Conservation (phyloP, 2,888 invertebrate genomes). For the Polydrusus cervinus region DNA sequence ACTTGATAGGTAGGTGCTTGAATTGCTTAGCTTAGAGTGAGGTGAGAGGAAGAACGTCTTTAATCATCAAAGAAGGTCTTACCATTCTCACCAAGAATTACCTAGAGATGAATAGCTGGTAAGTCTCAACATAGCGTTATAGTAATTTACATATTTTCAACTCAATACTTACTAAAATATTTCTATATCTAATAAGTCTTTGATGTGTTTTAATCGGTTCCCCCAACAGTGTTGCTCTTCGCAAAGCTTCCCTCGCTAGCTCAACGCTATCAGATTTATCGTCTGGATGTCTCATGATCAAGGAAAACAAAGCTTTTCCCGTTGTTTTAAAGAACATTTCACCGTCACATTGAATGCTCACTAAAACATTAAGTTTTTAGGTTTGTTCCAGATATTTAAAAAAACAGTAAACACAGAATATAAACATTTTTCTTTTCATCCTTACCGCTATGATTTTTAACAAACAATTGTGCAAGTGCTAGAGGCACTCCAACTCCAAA, state of each 20-base stretch:
- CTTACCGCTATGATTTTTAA: constrained; percentile 67
- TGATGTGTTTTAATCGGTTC: constrained; percentile 79
- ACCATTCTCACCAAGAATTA: too few species aligned
- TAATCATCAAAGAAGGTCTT: too few species aligned
- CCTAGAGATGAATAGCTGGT: too few species aligned
- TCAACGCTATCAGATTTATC: constrained; percentile 76
- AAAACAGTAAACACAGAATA: too few species aligned
- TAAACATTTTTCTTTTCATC: too few species aligned
- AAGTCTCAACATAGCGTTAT: too few species aligned
- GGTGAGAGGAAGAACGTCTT: too few species aligned
- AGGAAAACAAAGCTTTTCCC: constrained; percentile 79
- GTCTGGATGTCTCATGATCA: constrained; percentile 77
- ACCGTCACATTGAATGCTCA: constrained; percentile 75
- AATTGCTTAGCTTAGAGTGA: too few species aligned
- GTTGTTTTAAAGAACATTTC: constrained; percentile 81
- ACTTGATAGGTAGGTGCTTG: too few species aligned
- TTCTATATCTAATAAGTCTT: constrained; percentile 81
- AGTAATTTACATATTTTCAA: too few species aligned
- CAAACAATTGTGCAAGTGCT: constrained; percentile 67
- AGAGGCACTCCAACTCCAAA: constrained; percentile 68
- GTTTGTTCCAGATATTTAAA: background rate
- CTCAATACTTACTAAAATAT: constrained; percentile 74
- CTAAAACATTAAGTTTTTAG: constrained; percentile 30
- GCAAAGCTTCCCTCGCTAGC: constrained; percentile 80
- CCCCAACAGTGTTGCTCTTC: constrained; percentile 78